Conservation (phyloP, 2,888 invertebrate species). For the Autographa gamma region DNA sequence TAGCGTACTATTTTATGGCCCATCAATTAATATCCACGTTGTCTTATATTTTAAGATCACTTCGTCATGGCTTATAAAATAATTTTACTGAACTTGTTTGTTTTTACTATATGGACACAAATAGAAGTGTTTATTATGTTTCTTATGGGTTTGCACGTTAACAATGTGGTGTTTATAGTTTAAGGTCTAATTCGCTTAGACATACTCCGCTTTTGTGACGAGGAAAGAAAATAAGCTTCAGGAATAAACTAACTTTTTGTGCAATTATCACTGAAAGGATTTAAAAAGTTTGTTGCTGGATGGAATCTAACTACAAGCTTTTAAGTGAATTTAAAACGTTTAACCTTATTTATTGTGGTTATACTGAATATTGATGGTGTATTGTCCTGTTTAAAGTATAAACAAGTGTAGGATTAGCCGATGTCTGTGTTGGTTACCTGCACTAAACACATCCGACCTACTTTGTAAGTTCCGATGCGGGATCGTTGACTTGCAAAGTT, state of each 20-base stretch:
- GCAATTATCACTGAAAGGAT: not conserved
- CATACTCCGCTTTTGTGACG: not conserved
- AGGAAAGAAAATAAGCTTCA: not conserved
- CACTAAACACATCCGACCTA: constrained; percentile 48
- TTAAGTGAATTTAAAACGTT: not conserved
- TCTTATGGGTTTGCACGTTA: not conserved
- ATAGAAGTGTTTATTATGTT: not conserved
- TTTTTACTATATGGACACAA: constrained; percentile 5
- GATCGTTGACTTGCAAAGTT: constrained; percentile 62
- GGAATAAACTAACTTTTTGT: not conserved
- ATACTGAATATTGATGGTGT: too few relatives aligned
- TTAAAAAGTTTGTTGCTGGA: not conserved
- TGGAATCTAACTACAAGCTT: not conserved
- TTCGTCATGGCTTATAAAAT: constrained; percentile 52
- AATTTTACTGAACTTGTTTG: constrained; percentile 28
- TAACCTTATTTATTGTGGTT: not conserved
- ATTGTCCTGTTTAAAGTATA: not conserved
- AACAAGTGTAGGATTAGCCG: not conserved
- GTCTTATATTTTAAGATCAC: constrained; percentile 58
- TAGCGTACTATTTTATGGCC: constrained; percentile 69
- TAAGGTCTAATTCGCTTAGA: not conserved
- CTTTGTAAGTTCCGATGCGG: constrained; percentile 41
- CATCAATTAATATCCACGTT: constrained; percentile 68
- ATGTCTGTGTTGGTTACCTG: constrained; percentile 31
- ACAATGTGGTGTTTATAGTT: not conserved